phyloP scores from a whole-genome alignment of 2,888 invertebrate species.

The Dasysyrphus tricinctus region DNA sequence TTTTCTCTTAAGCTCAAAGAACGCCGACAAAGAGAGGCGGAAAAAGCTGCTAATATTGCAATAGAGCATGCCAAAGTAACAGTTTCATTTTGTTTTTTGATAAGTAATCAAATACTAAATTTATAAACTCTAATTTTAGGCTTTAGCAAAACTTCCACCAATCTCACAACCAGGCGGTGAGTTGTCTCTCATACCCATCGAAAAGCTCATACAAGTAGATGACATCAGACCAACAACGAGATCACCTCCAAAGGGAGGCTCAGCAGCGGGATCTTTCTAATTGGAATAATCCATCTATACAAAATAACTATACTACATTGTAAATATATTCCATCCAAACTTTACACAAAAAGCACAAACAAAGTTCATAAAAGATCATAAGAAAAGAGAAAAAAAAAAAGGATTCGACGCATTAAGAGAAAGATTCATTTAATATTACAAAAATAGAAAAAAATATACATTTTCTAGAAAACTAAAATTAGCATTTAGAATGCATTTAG shows the following conservation, averaged over 20 bases:
- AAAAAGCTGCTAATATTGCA: conserved; percentile 87
- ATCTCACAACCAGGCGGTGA: conserved; percentile 89
- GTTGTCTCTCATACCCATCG: conserved; percentile 92
- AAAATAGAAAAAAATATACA: conserved; percentile 19
- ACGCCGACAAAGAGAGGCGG: conserved; percentile 91
- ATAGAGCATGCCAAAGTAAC: conserved; percentile 84
- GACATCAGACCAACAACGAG: conserved; percentile 84
- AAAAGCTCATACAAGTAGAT: conserved; percentile 90
- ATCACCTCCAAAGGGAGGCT: conserved; percentile 77
- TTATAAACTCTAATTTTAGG: conserved; percentile 80
- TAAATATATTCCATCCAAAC: conserved; percentile 72
- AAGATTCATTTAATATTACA: conserved; percentile 13
- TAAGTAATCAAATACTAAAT: neutral
- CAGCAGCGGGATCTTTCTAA: conserved; percentile 61
- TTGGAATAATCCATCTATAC: neutral
- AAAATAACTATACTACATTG: conserved; percentile 39
- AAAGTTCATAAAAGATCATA: conserved; percentile 39
- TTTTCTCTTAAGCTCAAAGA: conserved; percentile 92
- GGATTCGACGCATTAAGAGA: conserved; percentile 26
- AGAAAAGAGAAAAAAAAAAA: conserved; percentile 35
- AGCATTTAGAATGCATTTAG: conserved; percentile 72
- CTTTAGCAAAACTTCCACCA: conserved; percentile 81
- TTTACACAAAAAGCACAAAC: conserved; percentile 62
- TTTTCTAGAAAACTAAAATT: conserved; percentile 36
- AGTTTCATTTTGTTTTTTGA: neutral